A percentile compares a stretch with the other conserved stretches of the same genome.
Conservation (phyloP, 2,113 vertebrate genomes). For the Rhombomys opimus region DNA sequence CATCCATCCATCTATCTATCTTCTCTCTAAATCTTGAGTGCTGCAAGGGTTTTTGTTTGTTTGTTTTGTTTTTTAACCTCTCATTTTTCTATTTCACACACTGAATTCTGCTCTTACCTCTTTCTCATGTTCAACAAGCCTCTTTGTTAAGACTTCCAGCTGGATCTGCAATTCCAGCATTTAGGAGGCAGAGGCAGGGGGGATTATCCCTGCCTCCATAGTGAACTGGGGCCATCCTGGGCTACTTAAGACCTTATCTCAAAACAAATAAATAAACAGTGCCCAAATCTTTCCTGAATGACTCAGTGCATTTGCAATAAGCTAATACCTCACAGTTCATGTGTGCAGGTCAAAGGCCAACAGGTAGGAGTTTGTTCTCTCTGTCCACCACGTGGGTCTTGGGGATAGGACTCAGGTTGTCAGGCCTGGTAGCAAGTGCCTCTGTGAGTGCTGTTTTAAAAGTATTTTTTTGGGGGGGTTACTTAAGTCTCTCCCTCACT, state of each 20-base stretch:
- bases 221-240: neutral
- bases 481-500: too few relatives aligned
- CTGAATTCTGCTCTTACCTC: neutral
- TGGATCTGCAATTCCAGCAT: neutral
- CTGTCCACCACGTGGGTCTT: neutral
- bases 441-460: too few relatives aligned
- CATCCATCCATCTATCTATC: too few relatives aligned
- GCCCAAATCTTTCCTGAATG: neutral
- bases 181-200: neutral
- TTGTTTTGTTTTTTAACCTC: neutral
- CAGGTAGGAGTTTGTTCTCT: neutral
- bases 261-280: neutral
- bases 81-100: neutral
- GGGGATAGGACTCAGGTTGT: neutral
- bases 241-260: neutral
- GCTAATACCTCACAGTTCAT: neutral
- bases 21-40: neutral
- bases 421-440: neutral
- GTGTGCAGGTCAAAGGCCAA: neutral
- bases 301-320: neutral
- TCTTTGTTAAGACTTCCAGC: neutral
- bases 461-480: too few relatives aligned
- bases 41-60: neutral
- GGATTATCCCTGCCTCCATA: neutral
- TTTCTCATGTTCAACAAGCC: neutral